phyloP scores from a whole-genome alignment of 2,797 vertebrate species.

The Acanthornis magna region DNA sequence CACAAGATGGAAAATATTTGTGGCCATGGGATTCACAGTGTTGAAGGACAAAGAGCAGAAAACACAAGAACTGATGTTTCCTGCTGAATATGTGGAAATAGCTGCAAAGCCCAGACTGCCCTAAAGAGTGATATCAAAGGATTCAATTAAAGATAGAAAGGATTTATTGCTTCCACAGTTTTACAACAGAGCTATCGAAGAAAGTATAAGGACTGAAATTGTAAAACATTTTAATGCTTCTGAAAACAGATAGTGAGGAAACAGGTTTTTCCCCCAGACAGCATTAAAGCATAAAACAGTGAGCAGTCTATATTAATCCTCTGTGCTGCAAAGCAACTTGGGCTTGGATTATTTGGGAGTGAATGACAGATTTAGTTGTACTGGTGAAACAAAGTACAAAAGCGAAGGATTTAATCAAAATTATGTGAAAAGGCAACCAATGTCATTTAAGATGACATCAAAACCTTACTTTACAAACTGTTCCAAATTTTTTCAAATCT shows the following conservation, averaged over 20 bases:
- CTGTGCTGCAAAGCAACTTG: not conserved
- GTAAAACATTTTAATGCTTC: slow-evolving; percentile 27
- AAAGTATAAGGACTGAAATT: not conserved
- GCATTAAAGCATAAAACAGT: not conserved
- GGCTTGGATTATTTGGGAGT: not conserved
- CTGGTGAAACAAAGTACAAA: not conserved
- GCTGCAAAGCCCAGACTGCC: not conserved
- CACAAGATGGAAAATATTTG: not conserved
- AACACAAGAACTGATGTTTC: not conserved
- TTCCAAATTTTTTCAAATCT: not conserved
- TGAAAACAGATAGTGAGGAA: not conserved
- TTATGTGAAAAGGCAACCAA: not conserved
- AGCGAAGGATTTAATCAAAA: not conserved
- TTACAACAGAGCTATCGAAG: not conserved
- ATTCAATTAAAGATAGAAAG: slow-evolving; percentile 30
- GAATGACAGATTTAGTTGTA: not conserved
- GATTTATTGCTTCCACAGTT: not conserved
- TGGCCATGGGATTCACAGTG: not conserved
- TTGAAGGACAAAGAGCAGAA: not conserved
- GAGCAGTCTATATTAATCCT: not conserved
- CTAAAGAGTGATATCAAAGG: not conserved
- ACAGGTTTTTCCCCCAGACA: not conserved
- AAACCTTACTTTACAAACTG: not conserved
- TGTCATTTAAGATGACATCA: not conserved
- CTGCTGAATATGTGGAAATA: not conserved